Evolutionary conservation across 2,113 vertebrate genomes (phyloP), one percentile per base, ranked within the genome.

Genomic region (Paraplagusia blochii): DNA sequence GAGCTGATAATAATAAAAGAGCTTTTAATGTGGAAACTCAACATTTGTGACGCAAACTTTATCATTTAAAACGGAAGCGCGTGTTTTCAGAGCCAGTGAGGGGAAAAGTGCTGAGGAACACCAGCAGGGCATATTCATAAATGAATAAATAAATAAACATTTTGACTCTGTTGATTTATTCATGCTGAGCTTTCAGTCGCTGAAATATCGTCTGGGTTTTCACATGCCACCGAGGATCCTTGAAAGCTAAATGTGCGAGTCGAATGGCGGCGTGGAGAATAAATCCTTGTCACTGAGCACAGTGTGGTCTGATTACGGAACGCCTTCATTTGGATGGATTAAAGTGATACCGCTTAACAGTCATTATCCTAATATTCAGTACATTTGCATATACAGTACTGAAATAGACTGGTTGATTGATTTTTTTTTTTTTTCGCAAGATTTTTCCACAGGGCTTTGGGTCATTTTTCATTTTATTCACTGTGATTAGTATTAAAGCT

Each of bases 121-220:
- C 58, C 53, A 49, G 51, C 47, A 66, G 61, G 45, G 75, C 48
- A 44, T 16, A 59, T 76, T 86, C 81, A 86, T 88, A 68, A 86
- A 85, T 86, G 74, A 86, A 86, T 84, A 76, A 81, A 86, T 84
- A 76, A 81, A 88, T 86, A 72, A 83, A 83, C 65, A 83, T 71
- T 83, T 79, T 86, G 83, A 85, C 79, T 82, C 67, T 78, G 74
- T 44, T 88, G 66, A 87, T 44, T 89, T 87, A 89, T 88, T 88
- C 83, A 90, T 87, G 76, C 45, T 50, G 63, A 72, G 74, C 80
- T 85, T 77, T 80, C 68, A 75, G 70, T 52, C 2, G 8, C 69
- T 80, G 77, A 77, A 74, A 82, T 73, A 63, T 49, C 62, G 59
- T 63, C 63, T 50, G 40, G 45, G 39, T 64, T 77, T 80, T 67